Conservation (phyloP, 2,797 vertebrate genomes). For the Xenentodon cancila region DNA sequence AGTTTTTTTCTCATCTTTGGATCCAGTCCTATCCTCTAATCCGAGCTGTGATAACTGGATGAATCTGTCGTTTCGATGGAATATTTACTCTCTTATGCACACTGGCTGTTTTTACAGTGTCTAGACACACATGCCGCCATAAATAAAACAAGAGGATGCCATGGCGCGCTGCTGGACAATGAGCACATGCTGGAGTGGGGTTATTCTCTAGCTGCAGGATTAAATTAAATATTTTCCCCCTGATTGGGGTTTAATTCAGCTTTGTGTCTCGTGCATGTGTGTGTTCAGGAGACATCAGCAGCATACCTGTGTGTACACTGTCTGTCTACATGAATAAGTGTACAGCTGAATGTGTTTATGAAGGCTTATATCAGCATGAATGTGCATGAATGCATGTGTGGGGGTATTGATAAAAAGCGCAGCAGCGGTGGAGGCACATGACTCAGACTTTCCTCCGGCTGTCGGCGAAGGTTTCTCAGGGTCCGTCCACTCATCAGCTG, state of each 20-base stretch:
- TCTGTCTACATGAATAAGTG: neutral
- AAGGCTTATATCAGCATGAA: constrained; percentile 1
- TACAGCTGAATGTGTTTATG: constrained; percentile 1
- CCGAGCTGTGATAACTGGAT: constrained; percentile 72
- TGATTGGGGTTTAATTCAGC: constrained; percentile 11
- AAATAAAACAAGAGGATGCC: constrained; percentile 66
- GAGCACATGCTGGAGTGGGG: constrained; percentile 44
- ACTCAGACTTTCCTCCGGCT: constrained; percentile 79
- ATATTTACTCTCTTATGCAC: constrained; percentile 50
- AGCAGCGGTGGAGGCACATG: constrained; percentile 45
- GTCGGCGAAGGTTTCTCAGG: constrained; percentile 53
- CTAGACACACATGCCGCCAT: constrained; percentile 76
- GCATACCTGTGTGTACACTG: constrained; percentile 7
- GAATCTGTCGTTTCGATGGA: constrained; percentile 59
- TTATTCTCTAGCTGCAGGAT: constrained; percentile 39
- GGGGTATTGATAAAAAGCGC: constrained; percentile 65
- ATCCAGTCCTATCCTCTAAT: constrained; percentile 58
- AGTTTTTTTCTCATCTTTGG: constrained; percentile 44
- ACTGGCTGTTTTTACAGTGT: constrained; percentile 76
- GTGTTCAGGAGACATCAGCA: constrained; percentile 4
- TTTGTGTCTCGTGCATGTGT: constrained; percentile 3
- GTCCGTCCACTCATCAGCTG: constrained; percentile 53
- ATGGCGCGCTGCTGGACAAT: constrained; percentile 54
- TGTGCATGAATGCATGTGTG: constrained; percentile 7
- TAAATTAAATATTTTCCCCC: constrained; percentile 25